A percentile compares a stretch with the other conserved stretches of the same genome.
Evolutionary conservation across 2,113 vertebrate species (phyloP).

Genomic region (Mus pahari): DNA sequence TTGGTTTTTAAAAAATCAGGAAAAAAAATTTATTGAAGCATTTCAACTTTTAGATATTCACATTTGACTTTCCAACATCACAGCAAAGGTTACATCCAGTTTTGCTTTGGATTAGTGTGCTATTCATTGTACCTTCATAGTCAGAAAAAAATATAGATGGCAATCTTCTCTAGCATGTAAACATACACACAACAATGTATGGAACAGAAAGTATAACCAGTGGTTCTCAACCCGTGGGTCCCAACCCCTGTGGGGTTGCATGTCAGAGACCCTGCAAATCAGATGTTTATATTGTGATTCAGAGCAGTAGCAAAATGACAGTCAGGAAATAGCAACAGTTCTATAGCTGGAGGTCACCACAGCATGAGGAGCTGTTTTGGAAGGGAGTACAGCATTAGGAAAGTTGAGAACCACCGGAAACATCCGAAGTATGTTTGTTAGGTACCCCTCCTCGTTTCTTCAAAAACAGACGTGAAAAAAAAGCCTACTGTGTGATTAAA

Average conservation of each 20-base stretch:
- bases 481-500: background rate
- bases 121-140: background rate
- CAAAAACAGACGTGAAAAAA: slow-evolving; percentile 5
- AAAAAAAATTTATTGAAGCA: background rate
- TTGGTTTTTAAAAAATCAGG: slow-evolving; percentile 29
- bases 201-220: background rate
- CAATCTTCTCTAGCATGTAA: background rate
- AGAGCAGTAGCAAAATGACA: background rate
- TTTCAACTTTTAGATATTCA: background rate
- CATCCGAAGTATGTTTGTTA: background rate
- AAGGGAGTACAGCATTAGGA: background rate
- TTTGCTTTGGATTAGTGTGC: background rate
- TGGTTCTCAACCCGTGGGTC: background rate
- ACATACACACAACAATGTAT: background rate
- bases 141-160: background rate
- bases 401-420: background rate
- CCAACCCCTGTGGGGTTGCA: background rate
- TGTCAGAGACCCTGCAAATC: background rate
- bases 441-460: background rate
- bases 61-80: background rate
- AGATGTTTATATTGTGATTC: background rate
- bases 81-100: slow-evolving; percentile 14
- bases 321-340: background rate
- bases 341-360: background rate
- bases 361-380: background rate